Evolutionary conservation across 2,113 vertebrate genomes (phyloP).

Genomic region (Connochaetes taurinus): DNA sequence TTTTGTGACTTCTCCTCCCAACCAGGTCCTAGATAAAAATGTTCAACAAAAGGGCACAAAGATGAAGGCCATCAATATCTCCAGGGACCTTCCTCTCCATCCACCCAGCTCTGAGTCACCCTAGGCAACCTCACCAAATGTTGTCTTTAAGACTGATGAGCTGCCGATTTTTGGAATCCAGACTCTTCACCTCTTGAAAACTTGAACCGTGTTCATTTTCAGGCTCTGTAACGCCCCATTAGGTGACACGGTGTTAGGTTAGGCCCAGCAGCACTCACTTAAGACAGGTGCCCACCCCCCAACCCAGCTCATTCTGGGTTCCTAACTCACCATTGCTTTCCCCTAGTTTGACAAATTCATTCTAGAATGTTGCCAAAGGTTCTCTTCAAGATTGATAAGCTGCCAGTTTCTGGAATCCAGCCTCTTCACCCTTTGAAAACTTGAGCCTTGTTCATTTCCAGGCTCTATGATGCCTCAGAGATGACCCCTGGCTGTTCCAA

Average conservation of each 20-base stretch:
- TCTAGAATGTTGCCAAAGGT: neutral
- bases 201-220: neutral
- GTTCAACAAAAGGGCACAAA: neutral
- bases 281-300: neutral
- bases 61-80: neutral
- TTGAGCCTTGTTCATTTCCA: neutral
- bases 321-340: neutral
- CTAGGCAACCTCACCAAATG: neutral
- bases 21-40: neutral
- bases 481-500: neutral
- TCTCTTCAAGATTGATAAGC: neutral
- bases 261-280: neutral
- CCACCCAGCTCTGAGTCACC: neutral
- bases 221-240: neutral
- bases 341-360: neutral
- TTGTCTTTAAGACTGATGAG: neutral
- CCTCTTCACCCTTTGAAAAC: neutral
- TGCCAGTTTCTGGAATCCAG: neutral
- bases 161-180: neutral
- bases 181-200: neutral
- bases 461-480: neutral
- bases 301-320: neutral
- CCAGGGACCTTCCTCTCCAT: neutral
- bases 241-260: neutral
- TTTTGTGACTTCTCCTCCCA: neutral